Conservation (phyloP, 1,140 invertebrate genomes). For the Trachymyrmex septentrionalis region DNA sequence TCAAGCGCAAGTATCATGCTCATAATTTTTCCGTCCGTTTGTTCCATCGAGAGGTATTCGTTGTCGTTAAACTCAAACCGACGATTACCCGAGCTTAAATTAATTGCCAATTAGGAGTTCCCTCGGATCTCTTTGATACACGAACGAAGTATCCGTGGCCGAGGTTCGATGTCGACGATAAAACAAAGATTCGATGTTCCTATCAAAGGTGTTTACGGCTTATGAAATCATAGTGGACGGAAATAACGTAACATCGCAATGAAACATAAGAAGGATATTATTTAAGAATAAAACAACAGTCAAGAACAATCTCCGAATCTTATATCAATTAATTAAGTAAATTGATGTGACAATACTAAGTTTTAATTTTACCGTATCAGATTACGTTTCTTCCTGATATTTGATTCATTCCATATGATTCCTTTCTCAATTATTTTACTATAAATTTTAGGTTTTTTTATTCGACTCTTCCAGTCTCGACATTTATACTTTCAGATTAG, state of each 20-base stretch:
- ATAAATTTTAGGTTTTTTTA: neutral
- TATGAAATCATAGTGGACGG: constrained; percentile 43
- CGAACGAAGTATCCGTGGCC: constrained; percentile 1
- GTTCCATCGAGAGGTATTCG: neutral
- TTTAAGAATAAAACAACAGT: constrained; percentile 12
- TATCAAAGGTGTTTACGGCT: constrained; percentile 65
- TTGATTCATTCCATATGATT: neutral
- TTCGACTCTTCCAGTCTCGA: neutral
- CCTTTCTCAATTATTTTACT: neutral
- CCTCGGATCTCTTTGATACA: constrained; percentile 28
- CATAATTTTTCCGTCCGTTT: constrained; percentile 19
- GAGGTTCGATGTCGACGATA: constrained; percentile 48
- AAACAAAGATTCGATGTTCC: constrained; percentile 66
- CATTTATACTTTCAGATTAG: neutral
- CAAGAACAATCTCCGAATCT: neutral
- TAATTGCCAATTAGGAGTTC: constrained; percentile 71
- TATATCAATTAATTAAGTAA: constrained; percentile 27
- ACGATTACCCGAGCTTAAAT: constrained; percentile 72
- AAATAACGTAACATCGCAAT: constrained; percentile 51
- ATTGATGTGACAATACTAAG: neutral
- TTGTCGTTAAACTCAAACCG: constrained; percentile 24
- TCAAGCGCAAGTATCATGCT: neutral
- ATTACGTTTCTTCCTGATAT: constrained; percentile 14
- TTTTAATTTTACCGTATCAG: constrained; percentile 1
- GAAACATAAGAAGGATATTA: constrained; percentile 31